These are phyloP conservation scores for Saiga tatarica DNA, from an alignment of 2,113 vertebrate species.

Conservation along the genomic window DNA sequence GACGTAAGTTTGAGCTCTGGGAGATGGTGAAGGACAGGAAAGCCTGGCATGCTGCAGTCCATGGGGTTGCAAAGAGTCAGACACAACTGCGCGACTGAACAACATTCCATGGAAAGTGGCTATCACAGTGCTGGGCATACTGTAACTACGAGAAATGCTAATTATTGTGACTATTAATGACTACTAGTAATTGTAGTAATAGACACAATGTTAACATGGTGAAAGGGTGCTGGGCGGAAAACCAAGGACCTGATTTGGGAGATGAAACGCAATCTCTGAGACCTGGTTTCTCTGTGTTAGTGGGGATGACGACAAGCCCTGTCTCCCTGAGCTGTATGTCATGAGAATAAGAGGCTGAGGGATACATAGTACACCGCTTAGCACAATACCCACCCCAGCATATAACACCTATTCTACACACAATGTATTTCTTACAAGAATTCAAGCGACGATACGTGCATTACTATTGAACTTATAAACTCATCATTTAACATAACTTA, in stretches of 20 bases:
- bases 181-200: not conserved
- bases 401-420: not conserved
- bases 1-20: not conserved
- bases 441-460: not conserved
- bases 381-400: not conserved
- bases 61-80: not conserved
- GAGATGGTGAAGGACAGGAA: not conserved
- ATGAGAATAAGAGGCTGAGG: not conserved
- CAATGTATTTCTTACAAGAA: not conserved
- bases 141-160: not conserved
- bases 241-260: not conserved
- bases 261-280: not conserved
- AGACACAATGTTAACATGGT: not conserved
- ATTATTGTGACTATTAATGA: not conserved
- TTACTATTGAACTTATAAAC: not conserved
- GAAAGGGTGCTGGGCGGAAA: not conserved
- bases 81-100: not conserved
- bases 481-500: not conserved
- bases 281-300: not conserved
- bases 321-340: not conserved
- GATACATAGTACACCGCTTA: rapidly evolving
- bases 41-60: not conserved
- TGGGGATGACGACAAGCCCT: no score
- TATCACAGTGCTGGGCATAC: not conserved
- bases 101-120: not conserved